Conservation (phyloP, 2,113 vertebrate species). For the Ahaetulla prasina region DNA sequence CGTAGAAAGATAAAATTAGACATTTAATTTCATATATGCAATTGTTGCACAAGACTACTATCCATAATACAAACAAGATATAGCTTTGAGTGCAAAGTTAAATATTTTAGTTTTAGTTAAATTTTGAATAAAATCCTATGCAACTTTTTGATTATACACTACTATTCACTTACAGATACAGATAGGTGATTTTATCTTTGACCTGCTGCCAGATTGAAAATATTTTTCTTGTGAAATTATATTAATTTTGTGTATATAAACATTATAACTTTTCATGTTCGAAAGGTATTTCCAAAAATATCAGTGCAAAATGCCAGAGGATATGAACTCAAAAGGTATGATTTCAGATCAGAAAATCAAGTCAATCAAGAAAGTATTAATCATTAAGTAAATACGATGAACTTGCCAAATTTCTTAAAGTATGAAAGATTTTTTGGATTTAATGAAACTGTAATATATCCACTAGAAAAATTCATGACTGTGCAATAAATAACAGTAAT, state of each 20-base stretch:
- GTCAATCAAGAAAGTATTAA: neutral
- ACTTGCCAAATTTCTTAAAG: neutral
- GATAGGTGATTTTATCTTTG: neutral
- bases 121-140: neutral
- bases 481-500: neutral
- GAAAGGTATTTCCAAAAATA: neutral
- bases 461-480: neutral
- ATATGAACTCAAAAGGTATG: neutral
- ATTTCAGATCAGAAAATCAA: neutral
- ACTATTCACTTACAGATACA: neutral
- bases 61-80: neutral
- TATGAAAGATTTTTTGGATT: neutral
- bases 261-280: neutral
- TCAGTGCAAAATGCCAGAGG: neutral
- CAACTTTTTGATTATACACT: neutral
- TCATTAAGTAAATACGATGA: neutral
- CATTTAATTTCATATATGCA: neutral
- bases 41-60: neutral
- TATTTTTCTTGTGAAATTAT: fast-evolving
- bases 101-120: neutral
- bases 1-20: neutral
- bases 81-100: neutral
- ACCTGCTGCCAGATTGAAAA: neutral
- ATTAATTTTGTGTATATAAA: neutral
- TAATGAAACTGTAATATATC: neutral